Conservation (phyloP, 2,113 vertebrate species). For the Sander lucioperca region DNA sequence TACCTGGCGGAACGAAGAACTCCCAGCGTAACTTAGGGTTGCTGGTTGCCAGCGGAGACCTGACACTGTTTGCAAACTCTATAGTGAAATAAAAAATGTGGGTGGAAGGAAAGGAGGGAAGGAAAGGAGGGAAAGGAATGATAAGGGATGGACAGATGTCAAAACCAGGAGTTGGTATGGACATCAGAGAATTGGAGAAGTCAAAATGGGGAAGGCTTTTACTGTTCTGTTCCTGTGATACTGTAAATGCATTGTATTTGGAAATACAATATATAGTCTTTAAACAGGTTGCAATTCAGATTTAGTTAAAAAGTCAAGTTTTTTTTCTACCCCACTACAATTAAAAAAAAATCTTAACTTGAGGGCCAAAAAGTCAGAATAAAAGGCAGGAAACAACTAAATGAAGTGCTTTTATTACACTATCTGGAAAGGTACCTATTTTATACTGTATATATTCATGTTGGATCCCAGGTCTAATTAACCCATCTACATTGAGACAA, state of each 20-base stretch:
- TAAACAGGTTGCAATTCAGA: not conserved
- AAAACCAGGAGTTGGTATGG: constrained; percentile 55
- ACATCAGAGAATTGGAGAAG: constrained; percentile 21
- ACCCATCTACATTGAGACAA: not conserved
- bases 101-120: constrained; percentile 42
- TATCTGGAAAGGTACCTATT: not conserved
- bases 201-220: constrained; percentile 4
- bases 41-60: constrained; percentile 86
- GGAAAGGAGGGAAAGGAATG: constrained; percentile 27
- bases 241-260: not conserved
- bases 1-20: constrained; percentile 95
- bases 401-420: not conserved
- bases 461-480: not conserved
- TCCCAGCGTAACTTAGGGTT: constrained; percentile 92
- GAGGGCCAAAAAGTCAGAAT: not conserved
- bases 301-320: not conserved
- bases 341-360: not conserved
- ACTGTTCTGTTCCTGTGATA: constrained; percentile 14
- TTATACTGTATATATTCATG: no score
- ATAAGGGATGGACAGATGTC: constrained; percentile 56
- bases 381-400: not conserved
- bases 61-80: constrained; percentile 82
- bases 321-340: not conserved
- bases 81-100: constrained; percentile 59
- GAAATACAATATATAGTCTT: not conserved